A percentile compares a stretch with the other conserved stretches of the same genome.
phyloP scores from a whole-genome alignment of 2,888 invertebrate species.

The Parthenolecanium corni region DNA sequence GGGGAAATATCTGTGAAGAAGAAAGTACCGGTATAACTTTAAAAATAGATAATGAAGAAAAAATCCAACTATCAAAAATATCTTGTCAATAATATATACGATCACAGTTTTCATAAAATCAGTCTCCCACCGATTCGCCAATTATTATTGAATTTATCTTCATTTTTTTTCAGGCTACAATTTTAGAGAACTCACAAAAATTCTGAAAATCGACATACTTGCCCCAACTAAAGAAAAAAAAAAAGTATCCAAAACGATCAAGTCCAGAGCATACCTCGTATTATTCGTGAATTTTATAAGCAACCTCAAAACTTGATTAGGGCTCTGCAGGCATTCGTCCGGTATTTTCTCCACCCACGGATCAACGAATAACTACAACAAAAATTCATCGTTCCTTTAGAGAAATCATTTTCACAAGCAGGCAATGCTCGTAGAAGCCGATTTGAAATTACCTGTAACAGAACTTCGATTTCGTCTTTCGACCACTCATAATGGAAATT shows the following conservation, averaged over 20 bases:
- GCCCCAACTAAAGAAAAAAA: background rate
- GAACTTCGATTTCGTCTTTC: conserved; percentile 53
- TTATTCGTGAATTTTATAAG: conserved; percentile 67
- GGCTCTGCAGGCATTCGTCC: conserved; percentile 70
- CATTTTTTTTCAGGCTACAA: too few relatives aligned
- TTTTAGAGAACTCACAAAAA: too few relatives aligned
- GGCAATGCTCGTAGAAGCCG: background rate
- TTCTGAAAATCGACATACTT: too few relatives aligned
- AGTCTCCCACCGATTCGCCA: too few relatives aligned
- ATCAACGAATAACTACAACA: conserved; percentile 53
- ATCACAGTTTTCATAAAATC: too few relatives aligned
- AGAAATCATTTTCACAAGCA: too few relatives aligned
- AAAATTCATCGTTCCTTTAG: background rate
- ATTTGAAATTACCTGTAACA: conserved; percentile 47
- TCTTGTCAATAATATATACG: background rate
- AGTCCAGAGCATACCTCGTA: conserved; percentile 44
- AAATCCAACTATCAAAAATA: background rate
- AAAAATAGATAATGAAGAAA: background rate
- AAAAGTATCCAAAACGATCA: background rate
- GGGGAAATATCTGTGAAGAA: conserved; percentile 47
- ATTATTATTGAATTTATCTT: too few relatives aligned
- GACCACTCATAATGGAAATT: conserved; percentile 70
- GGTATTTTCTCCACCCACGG: conserved; percentile 63
- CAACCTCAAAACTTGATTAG: conserved; percentile 70
- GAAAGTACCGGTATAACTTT: too few relatives aligned